These are phyloP conservation scores for Podabrus alpinus DNA, from an alignment of 2,888 invertebrate genomes.

Conservation along the genomic window DNA sequence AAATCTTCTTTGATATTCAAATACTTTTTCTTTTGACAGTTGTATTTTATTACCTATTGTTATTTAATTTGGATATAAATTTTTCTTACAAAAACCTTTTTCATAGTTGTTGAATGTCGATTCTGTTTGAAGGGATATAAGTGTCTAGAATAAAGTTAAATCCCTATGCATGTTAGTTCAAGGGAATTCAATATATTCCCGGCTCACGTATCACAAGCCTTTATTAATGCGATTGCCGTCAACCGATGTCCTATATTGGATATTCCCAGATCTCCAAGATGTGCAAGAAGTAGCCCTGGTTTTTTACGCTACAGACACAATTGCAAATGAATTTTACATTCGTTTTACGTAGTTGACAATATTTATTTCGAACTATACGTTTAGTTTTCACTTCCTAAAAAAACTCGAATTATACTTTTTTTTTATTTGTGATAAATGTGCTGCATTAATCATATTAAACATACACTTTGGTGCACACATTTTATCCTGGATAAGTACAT, in stretches of 20 bases:
- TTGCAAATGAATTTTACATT: constrained; percentile 11
- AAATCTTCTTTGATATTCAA: background rate
- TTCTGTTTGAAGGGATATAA: background rate
- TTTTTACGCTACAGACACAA: constrained; percentile 19
- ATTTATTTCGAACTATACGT: background rate
- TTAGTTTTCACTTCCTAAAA: background rate
- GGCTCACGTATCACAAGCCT: constrained; percentile 44
- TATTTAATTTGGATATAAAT: background rate
- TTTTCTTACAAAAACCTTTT: background rate
- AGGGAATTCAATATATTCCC: constrained; percentile 45
- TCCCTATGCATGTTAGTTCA: constrained; percentile 33
- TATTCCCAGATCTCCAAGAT: constrained; percentile 35
- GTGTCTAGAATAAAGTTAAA: constrained; percentile 22
- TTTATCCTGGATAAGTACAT: background rate
- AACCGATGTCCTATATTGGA: constrained; percentile 45
- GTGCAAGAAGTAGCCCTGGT: constrained; percentile 3
- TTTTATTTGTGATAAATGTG: no score
- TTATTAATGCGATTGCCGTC: constrained; percentile 46
- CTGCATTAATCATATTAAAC: background rate
- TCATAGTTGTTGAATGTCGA: background rate
- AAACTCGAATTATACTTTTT: background rate
- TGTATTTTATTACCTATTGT: background rate
- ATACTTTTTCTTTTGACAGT: background rate
- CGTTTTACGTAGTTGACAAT: background rate
- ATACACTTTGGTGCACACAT: background rate